Percentiles rank a stretch among this genome's conserved stretches.
Conservation (phyloP, 2,797 vertebrate genomes). For the Potorous gilbertii region DNA sequence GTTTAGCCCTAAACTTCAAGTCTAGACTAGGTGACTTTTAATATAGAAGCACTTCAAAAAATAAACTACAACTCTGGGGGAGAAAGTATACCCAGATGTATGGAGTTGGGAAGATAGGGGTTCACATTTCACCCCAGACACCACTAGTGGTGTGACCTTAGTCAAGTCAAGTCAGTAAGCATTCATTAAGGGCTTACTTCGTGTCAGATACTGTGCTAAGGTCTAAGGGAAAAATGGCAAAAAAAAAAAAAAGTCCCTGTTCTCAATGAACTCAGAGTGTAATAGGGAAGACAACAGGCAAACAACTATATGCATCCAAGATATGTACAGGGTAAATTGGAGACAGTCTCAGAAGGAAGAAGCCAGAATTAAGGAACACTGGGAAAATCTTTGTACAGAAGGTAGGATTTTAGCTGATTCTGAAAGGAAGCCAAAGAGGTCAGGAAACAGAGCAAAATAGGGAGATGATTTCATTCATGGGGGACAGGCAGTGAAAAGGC, state of each 20-base stretch:
- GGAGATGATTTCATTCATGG: background rate
- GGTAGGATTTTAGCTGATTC: background rate
- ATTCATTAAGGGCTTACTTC: background rate
- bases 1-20: background rate
- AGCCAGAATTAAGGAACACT: background rate
- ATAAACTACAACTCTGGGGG: background rate
- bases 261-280: background rate
- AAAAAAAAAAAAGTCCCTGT: background rate
- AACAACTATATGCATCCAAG: background rate
- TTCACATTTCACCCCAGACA: background rate
- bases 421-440: background rate
- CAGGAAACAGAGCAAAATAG: background rate
- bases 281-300: background rate
- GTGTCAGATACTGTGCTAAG: background rate
- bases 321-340: background rate
- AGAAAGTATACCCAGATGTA: background rate
- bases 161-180: background rate
- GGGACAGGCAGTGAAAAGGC: background rate
- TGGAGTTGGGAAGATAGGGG: background rate
- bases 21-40: conserved; percentile 8
- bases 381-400: background rate
- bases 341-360: background rate
- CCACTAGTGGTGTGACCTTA: background rate
- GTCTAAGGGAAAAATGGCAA: background rate
- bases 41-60: background rate